Conservation (phyloP, 23 tunicate species). For the Ascidia mentula region DNA sequence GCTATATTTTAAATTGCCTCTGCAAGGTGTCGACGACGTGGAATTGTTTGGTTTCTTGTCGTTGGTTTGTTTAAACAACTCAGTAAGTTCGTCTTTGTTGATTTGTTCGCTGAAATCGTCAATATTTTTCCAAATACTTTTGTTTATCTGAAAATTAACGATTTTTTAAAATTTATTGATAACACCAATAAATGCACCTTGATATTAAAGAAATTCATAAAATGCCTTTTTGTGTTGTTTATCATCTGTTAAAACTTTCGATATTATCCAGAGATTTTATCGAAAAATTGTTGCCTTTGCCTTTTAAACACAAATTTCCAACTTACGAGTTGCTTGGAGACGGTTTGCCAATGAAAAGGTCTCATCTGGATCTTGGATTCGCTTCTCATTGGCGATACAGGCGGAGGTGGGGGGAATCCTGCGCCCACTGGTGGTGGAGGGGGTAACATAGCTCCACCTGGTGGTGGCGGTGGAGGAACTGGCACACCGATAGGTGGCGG, state of each 20-base stretch:
- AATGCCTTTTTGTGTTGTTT: no score
- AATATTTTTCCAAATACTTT: slow-evolving; percentile 65
- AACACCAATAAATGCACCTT: neutral
- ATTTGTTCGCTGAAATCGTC: slow-evolving; percentile 17
- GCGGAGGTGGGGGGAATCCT: slow-evolving; percentile 42
- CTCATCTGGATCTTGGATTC: slow-evolving; percentile 23
- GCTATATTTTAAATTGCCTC: no score
- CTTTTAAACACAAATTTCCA: neutral
- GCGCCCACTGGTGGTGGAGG: slow-evolving; percentile 17
- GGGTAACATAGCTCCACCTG: neutral
- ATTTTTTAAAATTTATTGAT: neutral
- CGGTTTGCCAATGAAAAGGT: slow-evolving; percentile 54
- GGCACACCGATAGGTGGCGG: neutral
- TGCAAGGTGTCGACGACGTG: neutral
- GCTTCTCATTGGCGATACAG: neutral
- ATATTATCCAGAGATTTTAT: neutral
- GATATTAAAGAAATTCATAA: no score
- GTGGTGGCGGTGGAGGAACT: neutral
- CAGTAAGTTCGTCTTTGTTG: slow-evolving; percentile 15
- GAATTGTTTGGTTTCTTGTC: slow-evolving; percentile 18
- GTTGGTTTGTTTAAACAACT: slow-evolving; percentile 32
- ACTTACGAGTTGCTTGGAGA: slow-evolving; percentile 52
- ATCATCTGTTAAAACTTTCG: neutral
- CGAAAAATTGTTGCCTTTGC: neutral
- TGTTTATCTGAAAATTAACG: slow-evolving; percentile 25